phyloP scores from a whole-genome alignment of 2,888 invertebrate species.

The Electrophaes corylata region DNA sequence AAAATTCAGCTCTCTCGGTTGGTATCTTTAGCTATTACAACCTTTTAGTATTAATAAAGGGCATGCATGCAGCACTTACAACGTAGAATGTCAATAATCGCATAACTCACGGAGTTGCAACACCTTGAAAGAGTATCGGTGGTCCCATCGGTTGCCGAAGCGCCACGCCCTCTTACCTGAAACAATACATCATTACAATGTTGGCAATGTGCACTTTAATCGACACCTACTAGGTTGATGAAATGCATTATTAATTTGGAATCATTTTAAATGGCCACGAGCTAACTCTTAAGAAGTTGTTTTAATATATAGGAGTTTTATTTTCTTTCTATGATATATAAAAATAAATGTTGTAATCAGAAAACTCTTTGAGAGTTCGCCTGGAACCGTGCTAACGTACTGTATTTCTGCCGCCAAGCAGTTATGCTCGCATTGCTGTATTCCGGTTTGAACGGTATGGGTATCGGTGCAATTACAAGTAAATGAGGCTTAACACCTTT shows the following conservation, averaged over 20 bases:
- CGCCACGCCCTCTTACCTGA: conserved; percentile 79
- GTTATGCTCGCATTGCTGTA: too few relatives aligned
- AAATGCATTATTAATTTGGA: conserved; percentile 25
- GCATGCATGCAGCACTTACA: conserved; percentile 29
- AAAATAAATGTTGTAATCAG: too few relatives aligned
- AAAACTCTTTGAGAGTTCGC: too few relatives aligned
- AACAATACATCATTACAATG: conserved; percentile 83
- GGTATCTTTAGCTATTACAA: conserved; percentile 36
- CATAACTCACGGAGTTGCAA: conserved; percentile 67
- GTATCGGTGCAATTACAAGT: too few relatives aligned
- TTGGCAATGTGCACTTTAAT: conserved; percentile 56
- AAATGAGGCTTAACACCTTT: too few relatives aligned
- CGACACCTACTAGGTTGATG: conserved; percentile 52
- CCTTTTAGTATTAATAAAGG: conserved; percentile 42
- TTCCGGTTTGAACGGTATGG: too few relatives aligned
- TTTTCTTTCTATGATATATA: too few relatives aligned
- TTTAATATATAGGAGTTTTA: too few relatives aligned
- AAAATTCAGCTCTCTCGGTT: background rate
- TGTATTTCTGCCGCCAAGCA: too few relatives aligned
- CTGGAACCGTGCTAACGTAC: too few relatives aligned
- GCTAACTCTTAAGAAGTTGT: too few relatives aligned
- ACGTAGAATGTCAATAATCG: conserved; percentile 58
- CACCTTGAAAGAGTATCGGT: conserved; percentile 67
- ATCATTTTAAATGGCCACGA: background rate
- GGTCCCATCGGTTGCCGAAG: conserved; percentile 58